Evolutionary conservation across 1,140 invertebrate species (phyloP).

Genomic region (Philotrypesis tridentata): DNA sequence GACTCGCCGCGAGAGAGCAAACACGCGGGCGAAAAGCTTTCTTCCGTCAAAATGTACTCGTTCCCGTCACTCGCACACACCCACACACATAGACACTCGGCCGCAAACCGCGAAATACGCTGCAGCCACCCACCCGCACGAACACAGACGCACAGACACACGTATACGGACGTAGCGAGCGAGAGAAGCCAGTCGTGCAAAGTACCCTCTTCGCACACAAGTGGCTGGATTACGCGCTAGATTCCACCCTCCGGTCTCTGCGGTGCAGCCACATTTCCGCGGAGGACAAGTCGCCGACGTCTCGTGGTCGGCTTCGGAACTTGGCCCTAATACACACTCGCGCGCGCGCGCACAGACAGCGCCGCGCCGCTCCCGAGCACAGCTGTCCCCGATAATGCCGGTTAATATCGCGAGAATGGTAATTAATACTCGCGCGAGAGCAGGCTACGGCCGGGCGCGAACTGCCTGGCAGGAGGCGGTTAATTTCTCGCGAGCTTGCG

Average conservation of each 20-base stretch:
- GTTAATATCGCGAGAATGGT: conserved; percentile 72
- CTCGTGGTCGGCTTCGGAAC: conserved; percentile 51
- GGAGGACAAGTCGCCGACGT: conserved; percentile 52
- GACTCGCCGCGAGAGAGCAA: no score
- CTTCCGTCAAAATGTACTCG: no score
- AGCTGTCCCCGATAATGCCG: conserved; percentile 70
- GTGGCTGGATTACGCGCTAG: background rate
- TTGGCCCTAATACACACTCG: no score
- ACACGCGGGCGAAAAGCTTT: no score
- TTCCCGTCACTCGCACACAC: background rate
- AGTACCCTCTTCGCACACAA: background rate
- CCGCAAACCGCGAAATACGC: background rate
- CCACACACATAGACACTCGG: background rate
- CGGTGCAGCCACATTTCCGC: background rate
- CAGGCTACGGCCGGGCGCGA: no score
- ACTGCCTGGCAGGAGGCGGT: no score
- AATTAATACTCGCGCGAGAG: conserved; percentile 70
- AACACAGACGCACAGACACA: background rate
- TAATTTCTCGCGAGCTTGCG: conserved; percentile 41
- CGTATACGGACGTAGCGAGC: background rate
- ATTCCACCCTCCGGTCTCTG: conserved; percentile 6
- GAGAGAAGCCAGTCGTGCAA: background rate
- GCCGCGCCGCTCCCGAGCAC: conserved; percentile 25
- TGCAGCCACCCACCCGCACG: background rate
- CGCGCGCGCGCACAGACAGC: no score